Evolutionary conservation across 2,797 vertebrate species (phyloP), one percentile per base, ranked within the genome.

Genomic region (Parambassis ranga): DNA sequence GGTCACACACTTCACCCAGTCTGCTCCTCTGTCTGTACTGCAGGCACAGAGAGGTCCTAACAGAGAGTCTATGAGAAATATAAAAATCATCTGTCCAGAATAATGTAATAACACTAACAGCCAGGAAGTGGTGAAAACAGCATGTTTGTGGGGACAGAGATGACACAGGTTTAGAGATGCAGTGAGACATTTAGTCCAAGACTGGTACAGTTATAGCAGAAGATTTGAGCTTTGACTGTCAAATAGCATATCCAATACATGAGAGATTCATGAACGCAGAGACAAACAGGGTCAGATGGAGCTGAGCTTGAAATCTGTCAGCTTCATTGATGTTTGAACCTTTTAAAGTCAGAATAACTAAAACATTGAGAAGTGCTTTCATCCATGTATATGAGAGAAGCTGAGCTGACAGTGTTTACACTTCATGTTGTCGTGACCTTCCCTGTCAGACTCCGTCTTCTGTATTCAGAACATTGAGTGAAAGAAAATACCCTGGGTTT

Each of bases 41-140:
- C 44, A 58, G 20, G 18, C 32, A 50, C 2, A 38, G 30, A 33
- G 19, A 43, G 22, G 28, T 32, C 10, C 6, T 47, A 47, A 44
- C 33, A 33, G 39, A 11, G 51, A 74, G 42, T 11, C 53, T 64
- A 51, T 71, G 44, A 51, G 33, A 65, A 68, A 57, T 65, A 65
- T 77, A 62, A 74, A 68, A 78, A 47, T 23, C 52, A 48, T 60
- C 64, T 44, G 26, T 52, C 42, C 37, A 65, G 59, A 71, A 71
- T 71, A 66, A 66, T 47, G 65, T 42, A 57, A 65, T 65, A 26
- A 61, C 44, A 55, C 4, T 48, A 38, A 53, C 32, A 41, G 37
- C 53, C 46, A 10, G 19, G 38, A 77, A 59, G 32, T 52, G 50
- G 27, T 68, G 66, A 57, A 64, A 77, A 68, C 41, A 51, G 71